These are phyloP conservation scores for Platycnemis pennipes DNA, from an alignment of 2,888 invertebrate genomes.

Conservation along the genomic window DNA sequence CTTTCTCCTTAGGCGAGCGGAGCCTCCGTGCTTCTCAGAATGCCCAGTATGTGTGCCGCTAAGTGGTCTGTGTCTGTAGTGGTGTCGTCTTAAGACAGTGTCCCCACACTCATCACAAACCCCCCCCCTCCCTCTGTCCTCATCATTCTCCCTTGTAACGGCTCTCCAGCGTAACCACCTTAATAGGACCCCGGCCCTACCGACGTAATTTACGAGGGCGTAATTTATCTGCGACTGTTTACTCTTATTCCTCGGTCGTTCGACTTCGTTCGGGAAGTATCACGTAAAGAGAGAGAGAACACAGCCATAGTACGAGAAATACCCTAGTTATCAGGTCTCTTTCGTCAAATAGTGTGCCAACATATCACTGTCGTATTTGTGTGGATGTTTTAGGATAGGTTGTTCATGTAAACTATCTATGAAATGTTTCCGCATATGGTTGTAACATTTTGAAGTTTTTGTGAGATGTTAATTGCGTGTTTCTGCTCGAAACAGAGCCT, in stretches of 20 bases:
- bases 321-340: no score
- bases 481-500: no score
- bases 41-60: background rate
- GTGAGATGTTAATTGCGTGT: no score
- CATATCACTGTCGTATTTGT: no score
- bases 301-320: no score
- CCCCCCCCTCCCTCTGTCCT: no score
- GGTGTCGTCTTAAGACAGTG: background rate
- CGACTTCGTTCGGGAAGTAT: background rate
- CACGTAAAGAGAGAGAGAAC: no score
- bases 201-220: background rate
- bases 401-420: background rate
- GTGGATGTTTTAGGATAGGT: no score
- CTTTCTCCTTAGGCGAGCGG: background rate
- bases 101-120: background rate
- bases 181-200: background rate
- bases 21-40: background rate
- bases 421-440: background rate
- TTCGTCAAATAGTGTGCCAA: no score
- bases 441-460: background rate
- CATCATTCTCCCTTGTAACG: background rate
- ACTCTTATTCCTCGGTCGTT: background rate
- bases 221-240: constrained; percentile 6
- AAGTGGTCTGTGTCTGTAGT: background rate
- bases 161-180: background rate